Evolutionary conservation across 2,113 vertebrate species (phyloP), one percentile per base, ranked within the genome.

Genomic region (Rhinolophus ferrumequinum): DNA sequence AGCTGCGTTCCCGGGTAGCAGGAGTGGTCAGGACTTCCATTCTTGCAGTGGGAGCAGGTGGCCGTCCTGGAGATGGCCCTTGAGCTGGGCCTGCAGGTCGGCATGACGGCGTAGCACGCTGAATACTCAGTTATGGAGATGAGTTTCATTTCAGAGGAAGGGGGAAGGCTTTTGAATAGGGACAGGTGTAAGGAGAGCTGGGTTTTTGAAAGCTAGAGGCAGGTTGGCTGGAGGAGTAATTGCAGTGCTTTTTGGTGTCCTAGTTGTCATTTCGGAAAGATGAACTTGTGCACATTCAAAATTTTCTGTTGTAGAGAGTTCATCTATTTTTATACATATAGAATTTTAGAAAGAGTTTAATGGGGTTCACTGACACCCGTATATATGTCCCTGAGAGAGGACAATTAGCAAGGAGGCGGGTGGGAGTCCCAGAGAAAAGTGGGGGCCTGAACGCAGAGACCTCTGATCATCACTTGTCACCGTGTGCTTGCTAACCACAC

Each of bases 401-500:
- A 28, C 50, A 26, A 4, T 47, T 8, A 62, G 30, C 24, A 3
- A 38, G 30, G 22, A 79, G 80, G 70, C 70, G 60, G 77, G 12
- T 3, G 41, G 16, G 87, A 44, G 22, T 24, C 47, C 33, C 67
- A 33, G 41, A 85, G 69, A 70, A 22, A n/a, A 22, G 26, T 44
- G 24, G 15, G 38, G 76, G 4, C 5, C 38, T 16, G 35, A 33
- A 12, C 0, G 1, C 50, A 0, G 9, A 28, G 30, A 10, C 33
- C 62, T 58, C 52, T 47, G 15, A 15, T 10, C 10, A 9, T 0
- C 15, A 6, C 44, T 82, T 35, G 16, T n/a, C 77, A 56, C 44
- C 3, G 14, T 44, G 35, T 28, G 9, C 73, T 50, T 2, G 0
- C 44, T 1, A 26, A 2, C 41, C 38, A 5, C 35, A 0, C 15